These are phyloP conservation scores for Magallana gigas DNA, from an alignment of 1,140 invertebrate genomes.

Conservation along the genomic window DNA sequence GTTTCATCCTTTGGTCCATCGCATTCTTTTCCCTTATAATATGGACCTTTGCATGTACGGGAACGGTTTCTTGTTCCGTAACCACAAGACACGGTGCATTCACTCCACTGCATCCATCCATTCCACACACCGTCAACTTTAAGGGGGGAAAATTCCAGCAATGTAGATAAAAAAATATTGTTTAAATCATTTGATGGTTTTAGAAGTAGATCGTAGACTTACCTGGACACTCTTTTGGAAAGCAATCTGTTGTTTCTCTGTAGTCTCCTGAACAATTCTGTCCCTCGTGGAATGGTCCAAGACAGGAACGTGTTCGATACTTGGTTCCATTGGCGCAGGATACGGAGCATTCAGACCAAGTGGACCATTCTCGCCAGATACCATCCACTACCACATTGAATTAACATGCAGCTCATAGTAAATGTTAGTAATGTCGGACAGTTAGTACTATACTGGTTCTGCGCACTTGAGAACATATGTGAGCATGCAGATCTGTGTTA, in stretches of 20 bases:
- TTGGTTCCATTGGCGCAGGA: slow-evolving; percentile 84
- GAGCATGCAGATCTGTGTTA: background rate
- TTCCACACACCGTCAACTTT: slow-evolving; percentile 83
- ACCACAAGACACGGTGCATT: slow-evolving; percentile 84
- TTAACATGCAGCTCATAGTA: slow-evolving; percentile 10
- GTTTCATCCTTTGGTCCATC: slow-evolving; percentile 39
- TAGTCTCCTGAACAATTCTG: slow-evolving; percentile 49
- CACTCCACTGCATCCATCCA: slow-evolving; percentile 83
- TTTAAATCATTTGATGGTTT: background rate
- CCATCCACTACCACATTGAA: slow-evolving; percentile 77
- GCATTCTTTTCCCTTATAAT: slow-evolving; percentile 52
- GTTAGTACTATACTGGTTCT: background rate
- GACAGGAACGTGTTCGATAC: slow-evolving; percentile 82
- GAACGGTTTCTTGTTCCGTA: slow-evolving; percentile 82
- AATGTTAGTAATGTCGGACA: slow-evolving; percentile 7
- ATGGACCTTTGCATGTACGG: slow-evolving; percentile 80
- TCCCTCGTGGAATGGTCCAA: slow-evolving; percentile 50
- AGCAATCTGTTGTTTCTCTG: slow-evolving; percentile 49
- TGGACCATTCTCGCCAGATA: slow-evolving; percentile 83
- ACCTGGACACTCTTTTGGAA: slow-evolving; percentile 55
- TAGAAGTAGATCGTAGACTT: background rate
- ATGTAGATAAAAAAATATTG: background rate
- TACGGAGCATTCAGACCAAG: slow-evolving; percentile 84
- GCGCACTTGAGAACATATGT: background rate
- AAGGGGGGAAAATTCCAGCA: background rate